Percentiles rank a stretch among this genome's conserved stretches.
These are phyloP conservation scores for Anoplolepis gracilipes DNA, from an alignment of 1,140 invertebrate genomes.

Conservation along the genomic window DNA sequence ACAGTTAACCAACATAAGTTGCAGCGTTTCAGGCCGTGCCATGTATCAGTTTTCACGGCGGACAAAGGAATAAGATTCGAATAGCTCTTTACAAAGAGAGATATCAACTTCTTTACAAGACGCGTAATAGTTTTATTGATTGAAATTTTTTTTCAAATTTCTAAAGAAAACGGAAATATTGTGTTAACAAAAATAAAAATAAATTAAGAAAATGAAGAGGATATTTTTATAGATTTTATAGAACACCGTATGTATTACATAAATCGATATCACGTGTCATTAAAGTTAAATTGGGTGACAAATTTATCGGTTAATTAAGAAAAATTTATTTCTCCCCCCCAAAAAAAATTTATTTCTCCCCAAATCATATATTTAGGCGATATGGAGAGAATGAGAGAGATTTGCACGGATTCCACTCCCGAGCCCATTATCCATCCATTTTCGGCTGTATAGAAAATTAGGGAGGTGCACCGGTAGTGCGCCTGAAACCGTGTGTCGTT, in stretches of 20 bases:
- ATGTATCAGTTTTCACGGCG: neutral
- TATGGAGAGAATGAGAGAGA: neutral
- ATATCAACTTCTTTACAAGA: no score
- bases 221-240: no score
- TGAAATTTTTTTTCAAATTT: no score
- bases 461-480: neutral
- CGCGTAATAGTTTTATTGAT: no score
- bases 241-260: no score
- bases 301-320: neutral
- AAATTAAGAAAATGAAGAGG: no score
- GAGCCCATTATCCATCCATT: conserved; percentile 35
- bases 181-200: no score
- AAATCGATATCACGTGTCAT: no score
- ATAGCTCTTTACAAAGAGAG: neutral
- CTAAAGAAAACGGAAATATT: no score
- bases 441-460: conserved; percentile 29
- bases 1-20: neutral
- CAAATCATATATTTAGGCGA: no score
- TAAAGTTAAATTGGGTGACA: neutral
- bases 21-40: neutral
- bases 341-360: neutral
- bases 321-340: neutral
- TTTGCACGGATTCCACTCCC: neutral
- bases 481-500: conserved; percentile 15
- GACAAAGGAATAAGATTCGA: neutral